These are phyloP conservation scores for Galaxea fascicularis DNA, from an alignment of 92 coral and sea anemone species.

Conservation along the genomic window DNA sequence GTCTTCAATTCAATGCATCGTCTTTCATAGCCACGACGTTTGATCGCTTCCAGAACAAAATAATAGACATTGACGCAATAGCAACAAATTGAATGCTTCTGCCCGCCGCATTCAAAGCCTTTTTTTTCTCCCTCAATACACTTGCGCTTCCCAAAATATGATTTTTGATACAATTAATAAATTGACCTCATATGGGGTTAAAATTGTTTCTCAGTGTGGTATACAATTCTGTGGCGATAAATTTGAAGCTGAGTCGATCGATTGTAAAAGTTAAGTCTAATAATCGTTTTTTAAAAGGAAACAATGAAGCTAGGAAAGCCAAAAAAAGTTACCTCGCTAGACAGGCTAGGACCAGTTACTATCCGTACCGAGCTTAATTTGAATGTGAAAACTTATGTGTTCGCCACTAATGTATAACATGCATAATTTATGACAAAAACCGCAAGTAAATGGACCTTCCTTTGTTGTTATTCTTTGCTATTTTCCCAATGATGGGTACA, in stretches of 20 bases:
- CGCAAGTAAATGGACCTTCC: slow-evolving; percentile 12
- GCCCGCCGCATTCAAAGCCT: neutral
- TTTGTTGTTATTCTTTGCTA: neutral
- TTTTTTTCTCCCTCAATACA: neutral
- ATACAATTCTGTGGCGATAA: slow-evolving; percentile 1
- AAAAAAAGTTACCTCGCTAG: neutral
- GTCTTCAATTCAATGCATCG: neutral
- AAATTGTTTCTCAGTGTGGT: neutral
- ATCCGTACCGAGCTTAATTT: slow-evolving; percentile 24
- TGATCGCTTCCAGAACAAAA: neutral
- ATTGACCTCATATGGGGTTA: slow-evolving; percentile 9
- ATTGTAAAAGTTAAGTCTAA: neutral
- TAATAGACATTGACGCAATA: neutral
- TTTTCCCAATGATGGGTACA: neutral
- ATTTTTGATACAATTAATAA: slow-evolving; percentile 19
- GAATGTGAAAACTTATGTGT: slow-evolving; percentile 21
- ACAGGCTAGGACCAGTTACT: slow-evolving; percentile 20
- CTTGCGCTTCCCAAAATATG: neutral
- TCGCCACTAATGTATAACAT: slow-evolving; percentile 11
- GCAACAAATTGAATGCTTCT: neutral
- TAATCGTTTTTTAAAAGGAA: neutral
- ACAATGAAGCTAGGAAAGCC: neutral
- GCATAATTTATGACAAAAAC: slow-evolving; percentile 13
- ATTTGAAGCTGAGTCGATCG: neutral
- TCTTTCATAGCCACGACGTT: neutral